Evolutionary conservation across 1,140 invertebrate genomes (phyloP), one percentile per base, ranked within the genome.

Genomic region (Papilio polytes): DNA sequence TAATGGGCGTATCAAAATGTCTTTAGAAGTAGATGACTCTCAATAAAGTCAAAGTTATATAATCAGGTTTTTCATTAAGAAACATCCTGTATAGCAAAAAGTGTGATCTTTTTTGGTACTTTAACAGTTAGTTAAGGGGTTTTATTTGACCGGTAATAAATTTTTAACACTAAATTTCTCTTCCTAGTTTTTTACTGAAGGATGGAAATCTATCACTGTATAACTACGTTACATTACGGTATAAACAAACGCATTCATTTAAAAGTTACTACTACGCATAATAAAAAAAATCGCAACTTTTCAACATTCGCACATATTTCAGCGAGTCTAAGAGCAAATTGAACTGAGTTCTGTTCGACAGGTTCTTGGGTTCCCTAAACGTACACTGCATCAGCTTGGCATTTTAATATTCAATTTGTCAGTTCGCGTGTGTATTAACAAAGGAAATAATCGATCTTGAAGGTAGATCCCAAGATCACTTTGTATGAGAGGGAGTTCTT

Each of bases 321-420:
- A 26, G 22, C 46, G 48, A 53, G 22, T 31, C 48, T 26, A 53
- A 76, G 56, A 76, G 48, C 53, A 77, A 76, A 51, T 20, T 77
- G 26, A 36, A 26, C 15, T 26, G 26, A 63, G 70, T 20, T 80
- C 44, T 87, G 81, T 86, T 84, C 84, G 82, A 80, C 51, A 81
- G 83, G 83, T 84, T 86, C 84, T 90, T 90, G 86, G 86, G 86
- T 59, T 72, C 74, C 72, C 78, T 87, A 86, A 90, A 90, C 72
- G 59, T 48, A 78, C 81, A 80, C 72, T 82, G 84, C 83, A 87
- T 84, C 80, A 82, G 80, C 74, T 80, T 84, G 79, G 85, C 86
- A 87, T 89, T 77, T 86, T 80, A 87, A 86, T 84, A 84, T 59
- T 51, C 66, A 82, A 77, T 51, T 53, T 56, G 22, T 77, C 48